Percentiles rank a stretch among this genome's conserved stretches.
Evolutionary conservation across 2,113 vertebrate species (phyloP).

Genomic region (Alces alces): DNA sequence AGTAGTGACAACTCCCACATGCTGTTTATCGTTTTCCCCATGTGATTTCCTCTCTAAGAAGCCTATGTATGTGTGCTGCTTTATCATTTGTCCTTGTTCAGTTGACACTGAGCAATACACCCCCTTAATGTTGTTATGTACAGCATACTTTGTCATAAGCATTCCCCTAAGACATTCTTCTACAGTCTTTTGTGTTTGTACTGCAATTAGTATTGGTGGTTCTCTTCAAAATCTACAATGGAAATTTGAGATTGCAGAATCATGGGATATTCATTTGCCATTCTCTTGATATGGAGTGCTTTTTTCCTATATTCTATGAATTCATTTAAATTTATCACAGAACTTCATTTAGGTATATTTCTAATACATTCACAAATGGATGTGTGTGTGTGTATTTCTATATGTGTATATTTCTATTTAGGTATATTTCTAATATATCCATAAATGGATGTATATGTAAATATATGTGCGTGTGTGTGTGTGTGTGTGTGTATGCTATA

Average conservation of each 20-base stretch:
- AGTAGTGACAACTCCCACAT: fast-evolving
- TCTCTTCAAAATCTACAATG: not conserved
- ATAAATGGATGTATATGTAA: not conserved
- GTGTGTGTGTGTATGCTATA: not conserved
- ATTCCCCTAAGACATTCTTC: not conserved
- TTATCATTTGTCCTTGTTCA: not conserved
- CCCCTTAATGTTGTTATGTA: not conserved
- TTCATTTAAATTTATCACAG: not conserved
- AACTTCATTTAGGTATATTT: not conserved
- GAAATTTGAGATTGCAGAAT: not conserved
- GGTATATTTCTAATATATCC: not conserved
- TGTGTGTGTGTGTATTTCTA: not conserved
- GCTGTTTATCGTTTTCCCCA: no score
- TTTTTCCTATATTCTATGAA: not conserved
- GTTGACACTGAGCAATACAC: not conserved
- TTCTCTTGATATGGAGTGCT: not conserved
- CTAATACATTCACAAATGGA: not conserved
- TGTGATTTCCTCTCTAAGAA: not conserved
- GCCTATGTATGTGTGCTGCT: not conserved
- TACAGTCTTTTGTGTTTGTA: not conserved
- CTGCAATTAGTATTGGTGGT: not conserved
- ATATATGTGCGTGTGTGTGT: not conserved
- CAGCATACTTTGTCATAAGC: not conserved
- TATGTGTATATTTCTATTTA: not conserved
- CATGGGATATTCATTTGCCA: not conserved